Base-by-base conservation (phyloP, 1,140 invertebrate genomes). In the Palaemon carinicauda region DNA sequence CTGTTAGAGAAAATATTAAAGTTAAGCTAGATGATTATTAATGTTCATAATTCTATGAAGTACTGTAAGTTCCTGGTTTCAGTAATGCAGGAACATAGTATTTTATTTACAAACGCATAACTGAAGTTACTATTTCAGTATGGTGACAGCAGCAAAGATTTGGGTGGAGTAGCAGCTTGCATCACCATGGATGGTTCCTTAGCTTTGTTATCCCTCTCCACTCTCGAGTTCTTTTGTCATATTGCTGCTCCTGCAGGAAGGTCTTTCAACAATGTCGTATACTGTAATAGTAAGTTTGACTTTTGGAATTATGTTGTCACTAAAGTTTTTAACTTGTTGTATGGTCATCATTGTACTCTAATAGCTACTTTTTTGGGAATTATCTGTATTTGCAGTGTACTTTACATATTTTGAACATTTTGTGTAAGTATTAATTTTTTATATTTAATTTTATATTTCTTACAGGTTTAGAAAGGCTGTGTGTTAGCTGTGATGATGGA, bases 391-490 rank as follows among this genome's bases (percentile, higher is more conserved):
- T 41, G 33, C 33, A 41, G 3, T 41, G 33, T 41, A 41, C 33
- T 41, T 41, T 41, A 41, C 33, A 41, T 3, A 41, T 41, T n/a
- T 41, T 41, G 33, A 41, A 9, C 3, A 41, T 41, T 41, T 3
- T 41, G 33, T 41, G 3, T 41, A 9, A 41, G 33, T 4, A 41
- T 41, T 9, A 41, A 41, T 41, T 41, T 41, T 41, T 65, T n/a
- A 24, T 24, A 17, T 65, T 27, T 69, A 4, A 69, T 69, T 69
- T 10, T 1, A 15, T n/a, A 10, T 69, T 4, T 69, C 24, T 9
- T 74, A n/a, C 86, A 95, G 94, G 94, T 91, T 93, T 97, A 71
- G 96, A 97, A 90, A 93, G 96, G 79, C 91, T 98, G 24, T 97
- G 96, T 91, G 95, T 94, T 9, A 96, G 95, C 81, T 96, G 96